Conservation (phyloP, 2,888 invertebrate genomes). For the Coelinius sp. region DNA sequence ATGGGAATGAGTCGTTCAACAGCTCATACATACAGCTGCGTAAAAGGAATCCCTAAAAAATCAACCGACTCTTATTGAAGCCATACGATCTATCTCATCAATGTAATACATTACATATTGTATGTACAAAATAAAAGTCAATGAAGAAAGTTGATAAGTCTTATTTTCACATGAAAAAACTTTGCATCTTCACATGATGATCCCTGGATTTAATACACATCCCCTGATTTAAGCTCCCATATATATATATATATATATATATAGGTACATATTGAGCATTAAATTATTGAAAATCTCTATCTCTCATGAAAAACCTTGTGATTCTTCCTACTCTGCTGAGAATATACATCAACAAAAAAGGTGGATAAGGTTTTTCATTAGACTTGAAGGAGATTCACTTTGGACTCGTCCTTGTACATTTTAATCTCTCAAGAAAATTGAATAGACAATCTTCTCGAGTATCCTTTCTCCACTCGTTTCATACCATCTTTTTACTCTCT, state of each 20-base stretch:
- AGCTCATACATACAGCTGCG: neutral
- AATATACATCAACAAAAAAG: neutral
- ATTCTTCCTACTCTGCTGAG: neutral
- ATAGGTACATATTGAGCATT: neutral
- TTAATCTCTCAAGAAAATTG: constrained; percentile 3
- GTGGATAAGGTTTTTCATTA: neutral
- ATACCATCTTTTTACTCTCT: neutral
- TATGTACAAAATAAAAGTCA: neutral
- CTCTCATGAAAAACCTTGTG: neutral
- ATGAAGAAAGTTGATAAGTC: neutral
- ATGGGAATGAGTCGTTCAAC: neutral
- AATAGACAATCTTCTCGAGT: constrained; percentile 5
- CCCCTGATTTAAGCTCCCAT: neutral
- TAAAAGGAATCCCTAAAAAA: neutral
- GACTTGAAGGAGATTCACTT: neutral
- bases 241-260: no score
- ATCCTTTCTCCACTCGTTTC: neutral
- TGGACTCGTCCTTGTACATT: neutral
- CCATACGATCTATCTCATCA: constrained; percentile 10
- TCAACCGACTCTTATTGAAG: constrained; percentile 1
- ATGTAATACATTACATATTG: constrained; percentile 1
- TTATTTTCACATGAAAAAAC: constrained; percentile 24
- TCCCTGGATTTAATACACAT: neutral
- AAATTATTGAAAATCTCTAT: neutral
- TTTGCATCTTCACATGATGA: constrained; percentile 22